Evolutionary conservation across 2,888 invertebrate genomes (phyloP).

Genomic region (Drosophila mimetica): DNA sequence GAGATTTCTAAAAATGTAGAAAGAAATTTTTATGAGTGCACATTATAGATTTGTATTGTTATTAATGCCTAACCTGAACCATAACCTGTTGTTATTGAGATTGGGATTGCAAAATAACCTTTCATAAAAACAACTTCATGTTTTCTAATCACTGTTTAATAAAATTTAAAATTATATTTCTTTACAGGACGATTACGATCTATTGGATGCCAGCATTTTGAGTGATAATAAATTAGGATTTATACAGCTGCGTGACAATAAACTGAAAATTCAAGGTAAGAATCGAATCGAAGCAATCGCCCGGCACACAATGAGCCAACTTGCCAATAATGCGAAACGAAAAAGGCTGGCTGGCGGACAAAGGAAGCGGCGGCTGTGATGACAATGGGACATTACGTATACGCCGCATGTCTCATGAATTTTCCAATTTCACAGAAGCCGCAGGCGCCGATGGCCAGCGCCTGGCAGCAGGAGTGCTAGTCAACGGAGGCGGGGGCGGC

Average conservation of each 20-base stretch:
- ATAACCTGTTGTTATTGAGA: too few relatives aligned
- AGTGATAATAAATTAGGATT: slow-evolving; percentile 84
- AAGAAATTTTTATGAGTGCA: too few relatives aligned
- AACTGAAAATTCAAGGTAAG: slow-evolving; percentile 84
- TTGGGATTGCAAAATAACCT: too few relatives aligned
- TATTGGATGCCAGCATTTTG: slow-evolving; percentile 82
- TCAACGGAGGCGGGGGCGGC: slow-evolving; percentile 64
- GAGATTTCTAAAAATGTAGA: too few relatives aligned
- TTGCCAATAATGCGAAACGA: too few relatives aligned
- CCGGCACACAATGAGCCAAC: slow-evolving; percentile 46
- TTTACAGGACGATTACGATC: slow-evolving; percentile 84
- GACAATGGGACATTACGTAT: slow-evolving; percentile 49
- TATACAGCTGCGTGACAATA: slow-evolving; percentile 84
- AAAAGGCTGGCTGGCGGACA: slow-evolving; percentile 21
- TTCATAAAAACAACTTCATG: not conserved
- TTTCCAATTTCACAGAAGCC: slow-evolving; percentile 69
- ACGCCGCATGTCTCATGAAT: slow-evolving; percentile 51
- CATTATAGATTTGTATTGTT: too few relatives aligned
- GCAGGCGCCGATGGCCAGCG: slow-evolving; percentile 78
- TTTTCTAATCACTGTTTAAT: not conserved
- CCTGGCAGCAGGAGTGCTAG: slow-evolving; percentile 77
- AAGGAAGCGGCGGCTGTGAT: slow-evolving; percentile 26
- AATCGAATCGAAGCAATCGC: slow-evolving; percentile 47
- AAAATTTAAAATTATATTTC: not conserved
- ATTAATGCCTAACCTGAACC: too few relatives aligned